phyloP scores from a whole-genome alignment of 2,113 vertebrate species.

The Albula glossodonta region DNA sequence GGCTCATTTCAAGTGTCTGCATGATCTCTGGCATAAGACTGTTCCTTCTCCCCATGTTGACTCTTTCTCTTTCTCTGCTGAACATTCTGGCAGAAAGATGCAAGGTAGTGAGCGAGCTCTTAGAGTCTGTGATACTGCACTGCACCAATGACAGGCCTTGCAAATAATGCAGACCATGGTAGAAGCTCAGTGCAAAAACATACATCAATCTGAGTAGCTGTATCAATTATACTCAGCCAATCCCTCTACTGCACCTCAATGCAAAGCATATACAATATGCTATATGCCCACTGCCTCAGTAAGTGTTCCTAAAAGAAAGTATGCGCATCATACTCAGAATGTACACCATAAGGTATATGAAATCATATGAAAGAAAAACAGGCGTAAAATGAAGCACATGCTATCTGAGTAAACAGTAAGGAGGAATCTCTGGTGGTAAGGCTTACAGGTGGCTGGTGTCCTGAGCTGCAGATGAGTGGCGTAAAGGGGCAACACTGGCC shows the following conservation, averaged over 20 bases:
- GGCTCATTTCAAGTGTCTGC: slow-evolving; percentile 39
- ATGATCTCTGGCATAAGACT: slow-evolving; percentile 57
- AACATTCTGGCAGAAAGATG: slow-evolving; percentile 20
- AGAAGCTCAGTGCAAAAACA: not conserved
- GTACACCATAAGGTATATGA: not conserved
- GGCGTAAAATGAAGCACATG: too few species aligned
- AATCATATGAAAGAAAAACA: not conserved
- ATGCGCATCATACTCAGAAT: not conserved
- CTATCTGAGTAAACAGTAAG: too few species aligned
- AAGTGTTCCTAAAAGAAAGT: not conserved
- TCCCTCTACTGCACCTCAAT: not conserved
- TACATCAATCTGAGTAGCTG: not conserved
- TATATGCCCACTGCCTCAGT: not conserved
- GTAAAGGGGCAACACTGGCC: slow-evolving; percentile 42
- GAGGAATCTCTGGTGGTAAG: not conserved
- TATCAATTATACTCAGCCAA: too few species aligned
- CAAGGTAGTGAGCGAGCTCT: not conserved
- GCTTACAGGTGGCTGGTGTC: slow-evolving; percentile 21
- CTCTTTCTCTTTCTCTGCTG: not conserved
- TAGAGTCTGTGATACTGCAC: too few species aligned
- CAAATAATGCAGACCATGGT: not conserved
- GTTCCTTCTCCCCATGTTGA: slow-evolving; percentile 34
- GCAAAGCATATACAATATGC: not conserved
- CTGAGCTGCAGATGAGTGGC: not conserved
- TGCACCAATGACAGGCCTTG: not conserved